phyloP scores from a whole-genome alignment of 2,888 invertebrate species.

The Leptinotarsa tumamoca region DNA sequence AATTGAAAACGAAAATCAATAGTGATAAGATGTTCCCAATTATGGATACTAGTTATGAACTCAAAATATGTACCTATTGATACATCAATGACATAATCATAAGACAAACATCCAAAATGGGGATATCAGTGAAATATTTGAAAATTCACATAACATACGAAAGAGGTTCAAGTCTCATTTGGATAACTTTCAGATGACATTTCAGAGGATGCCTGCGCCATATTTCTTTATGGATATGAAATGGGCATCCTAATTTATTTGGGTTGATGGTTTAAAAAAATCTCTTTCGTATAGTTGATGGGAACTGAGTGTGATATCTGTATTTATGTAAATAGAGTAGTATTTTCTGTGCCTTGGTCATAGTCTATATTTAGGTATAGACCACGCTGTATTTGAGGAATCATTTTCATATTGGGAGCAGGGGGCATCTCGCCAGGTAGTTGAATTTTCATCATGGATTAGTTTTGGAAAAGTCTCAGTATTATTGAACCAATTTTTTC shows the following conservation, averaged over 20 bases:
- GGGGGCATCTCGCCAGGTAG: not conserved
- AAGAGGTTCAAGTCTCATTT: too few species aligned
- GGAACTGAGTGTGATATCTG: slow-evolving; percentile 25
- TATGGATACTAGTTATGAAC: too few species aligned
- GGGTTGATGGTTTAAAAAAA: not conserved
- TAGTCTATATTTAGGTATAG: slow-evolving; percentile 7
- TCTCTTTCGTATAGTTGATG: slow-evolving; percentile 12
- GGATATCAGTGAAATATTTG: too few species aligned
- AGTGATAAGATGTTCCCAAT: not conserved
- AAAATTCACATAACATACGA: too few species aligned
- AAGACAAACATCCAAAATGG: too few species aligned
- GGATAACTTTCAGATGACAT: too few species aligned
- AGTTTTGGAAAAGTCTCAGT: not conserved
- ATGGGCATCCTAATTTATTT: too few species aligned
- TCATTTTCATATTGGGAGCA: not conserved
- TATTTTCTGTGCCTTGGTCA: slow-evolving; percentile 28
- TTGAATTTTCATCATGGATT: not conserved
- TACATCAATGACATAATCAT: too few species aligned
- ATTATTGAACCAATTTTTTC: too few species aligned
- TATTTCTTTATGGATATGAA: not conserved
- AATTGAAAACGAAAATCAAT: not conserved
- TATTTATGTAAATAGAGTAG: slow-evolving; percentile 26
- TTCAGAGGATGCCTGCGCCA: too few species aligned
- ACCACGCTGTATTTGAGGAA: not conserved
- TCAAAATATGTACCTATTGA: too few species aligned